phyloP scores from a whole-genome alignment of 2,113 vertebrate genomes.

The Odontophorus gujanensis region DNA sequence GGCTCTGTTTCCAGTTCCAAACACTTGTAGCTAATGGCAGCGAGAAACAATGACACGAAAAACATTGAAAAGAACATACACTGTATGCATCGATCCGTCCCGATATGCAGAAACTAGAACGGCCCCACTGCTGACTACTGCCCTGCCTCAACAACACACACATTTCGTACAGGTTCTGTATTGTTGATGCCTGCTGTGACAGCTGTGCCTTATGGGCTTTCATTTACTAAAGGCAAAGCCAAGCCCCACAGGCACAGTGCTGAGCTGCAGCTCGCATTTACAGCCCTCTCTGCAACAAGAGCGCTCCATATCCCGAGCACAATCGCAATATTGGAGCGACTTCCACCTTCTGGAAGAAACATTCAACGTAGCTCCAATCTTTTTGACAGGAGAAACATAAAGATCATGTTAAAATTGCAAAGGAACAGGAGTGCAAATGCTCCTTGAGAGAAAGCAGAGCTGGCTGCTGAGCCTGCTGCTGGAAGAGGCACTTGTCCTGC shows the following conservation, averaged over 20 bases:
- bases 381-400: not conserved
- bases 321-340: not conserved
- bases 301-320: not conserved
- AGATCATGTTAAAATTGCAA: not conserved
- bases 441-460: not conserved
- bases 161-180: not conserved
- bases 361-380: rapidly evolving
- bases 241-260: rapidly evolving
- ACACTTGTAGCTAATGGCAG: not conserved
- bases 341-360: not conserved
- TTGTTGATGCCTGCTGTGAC: not conserved
- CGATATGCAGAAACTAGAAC: not conserved
- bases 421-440: not conserved
- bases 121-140: not conserved
- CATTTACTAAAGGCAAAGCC: not conserved
- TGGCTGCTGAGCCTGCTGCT: not conserved
- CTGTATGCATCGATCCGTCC: not conserved
- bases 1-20: slow-evolving; percentile 10
- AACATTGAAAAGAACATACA: not conserved
- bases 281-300: not conserved
- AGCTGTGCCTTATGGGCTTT: not conserved
- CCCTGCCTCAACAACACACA: not conserved
- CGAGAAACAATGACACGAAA: not conserved
- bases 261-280: not conserved
- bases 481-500: not conserved